A percentile compares a stretch with the other conserved stretches of the same genome.
These are phyloP conservation scores for Hozukius guyotensis DNA, from an alignment of 2,797 vertebrate species.

Conservation along the genomic window DNA sequence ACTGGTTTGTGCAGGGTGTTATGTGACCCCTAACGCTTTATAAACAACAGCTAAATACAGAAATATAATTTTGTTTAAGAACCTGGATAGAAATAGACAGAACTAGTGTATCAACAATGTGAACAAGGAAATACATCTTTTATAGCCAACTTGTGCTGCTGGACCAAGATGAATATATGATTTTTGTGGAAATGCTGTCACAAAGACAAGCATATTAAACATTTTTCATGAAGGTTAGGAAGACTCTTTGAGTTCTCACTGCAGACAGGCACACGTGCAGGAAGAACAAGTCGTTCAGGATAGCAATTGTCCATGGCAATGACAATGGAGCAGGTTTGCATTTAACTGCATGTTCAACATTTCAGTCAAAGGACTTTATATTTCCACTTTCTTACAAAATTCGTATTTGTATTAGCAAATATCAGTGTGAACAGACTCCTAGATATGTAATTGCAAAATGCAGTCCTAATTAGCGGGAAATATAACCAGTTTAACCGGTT, in stretches of 20 bases:
- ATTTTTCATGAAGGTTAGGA: not conserved
- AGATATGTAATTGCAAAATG: no score
- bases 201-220: not conserved
- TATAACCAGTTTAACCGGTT: not conserved
- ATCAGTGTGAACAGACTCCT: no score
- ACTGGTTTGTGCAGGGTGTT: not conserved
- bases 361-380: not conserved
- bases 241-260: not conserved
- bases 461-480: no score
- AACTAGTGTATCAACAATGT: not conserved
- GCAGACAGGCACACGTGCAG: not conserved
- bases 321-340: not conserved
- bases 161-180: not conserved
- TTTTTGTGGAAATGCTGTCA: not conserved
- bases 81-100: not conserved
- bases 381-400: not conserved
- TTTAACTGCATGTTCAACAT: not conserved
- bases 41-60: not conserved
- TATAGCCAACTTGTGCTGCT: not conserved
- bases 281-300: not conserved
- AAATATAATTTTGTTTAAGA: not conserved
- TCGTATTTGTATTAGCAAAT: no score
- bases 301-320: not conserved
- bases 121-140: not conserved
- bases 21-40: no score